Base-by-base conservation (phyloP, 2,113 vertebrate species). In the Argyrosomus japonicus region DNA sequence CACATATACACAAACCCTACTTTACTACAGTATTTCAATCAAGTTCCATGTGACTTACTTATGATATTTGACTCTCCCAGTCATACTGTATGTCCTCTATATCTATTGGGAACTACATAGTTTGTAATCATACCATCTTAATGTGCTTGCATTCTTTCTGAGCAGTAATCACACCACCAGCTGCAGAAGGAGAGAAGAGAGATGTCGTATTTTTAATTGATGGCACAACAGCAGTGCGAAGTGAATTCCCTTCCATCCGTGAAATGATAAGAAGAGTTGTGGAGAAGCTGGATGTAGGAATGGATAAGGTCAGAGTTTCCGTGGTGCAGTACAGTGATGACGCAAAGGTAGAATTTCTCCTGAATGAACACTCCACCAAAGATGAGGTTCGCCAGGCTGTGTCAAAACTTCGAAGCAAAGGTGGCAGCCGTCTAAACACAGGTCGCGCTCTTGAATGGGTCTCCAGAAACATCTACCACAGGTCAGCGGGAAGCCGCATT, bases 131-230 rank as follows among this genome's bases (percentile, higher is more conserved):
- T 53, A 56, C 3, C 2, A 45, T 48, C 7, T 60, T 63, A 18
- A 5, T 85, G 25, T 87, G 57, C 43, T 86, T 88, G 19, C 5
- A 68, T 75, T 87, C 23, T 74, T 81, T 87, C 69, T 83, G 9
- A 86, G 65, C 89, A 93, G 67, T 51, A 65, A 61, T 75, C 64
- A 17, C 64, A 65, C 43, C 90, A 75, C n/a, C 17, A 65, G 56
- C 85, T 21, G 56, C 77, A 13, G 74, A 21, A 61, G 94, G 94
- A 27, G 89, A 85, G 84, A 98, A 96, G 91, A 96, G 94, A 75
- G 98, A 99, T 0, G 77, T 99, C 0, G 98, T 99, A 9, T 99
- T 99, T 90, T 95, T 99, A 57, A 93, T 99, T 15, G 98, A 99
- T 0, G 98, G 97, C 27, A 96, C 97, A 40, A 96, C 95, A 48